A percentile compares a stretch with the other conserved stretches of the same genome.
These are phyloP conservation scores for Nothocercus julius DNA, from an alignment of 2,113 vertebrate species.

Conservation along the genomic window DNA sequence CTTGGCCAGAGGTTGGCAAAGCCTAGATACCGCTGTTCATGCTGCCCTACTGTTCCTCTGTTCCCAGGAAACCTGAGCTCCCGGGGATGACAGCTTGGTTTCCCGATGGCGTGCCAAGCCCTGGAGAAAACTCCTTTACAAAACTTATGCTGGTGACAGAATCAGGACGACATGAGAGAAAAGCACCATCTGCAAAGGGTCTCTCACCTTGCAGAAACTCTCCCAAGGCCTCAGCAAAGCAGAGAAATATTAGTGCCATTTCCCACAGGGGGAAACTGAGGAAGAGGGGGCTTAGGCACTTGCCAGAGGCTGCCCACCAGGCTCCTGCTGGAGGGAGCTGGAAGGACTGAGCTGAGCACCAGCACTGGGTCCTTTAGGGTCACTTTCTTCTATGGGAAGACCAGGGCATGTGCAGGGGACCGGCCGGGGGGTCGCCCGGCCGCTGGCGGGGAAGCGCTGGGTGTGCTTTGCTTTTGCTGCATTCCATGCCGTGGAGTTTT, in stretches of 20 bases:
- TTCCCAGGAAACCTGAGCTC: neutral
- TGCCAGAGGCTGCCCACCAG: neutral
- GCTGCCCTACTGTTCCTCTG: neutral
- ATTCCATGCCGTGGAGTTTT: constrained; percentile 32
- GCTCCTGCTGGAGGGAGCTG: neutral
- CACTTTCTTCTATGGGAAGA: neutral
- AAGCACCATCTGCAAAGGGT: neutral
- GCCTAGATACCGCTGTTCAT: neutral
- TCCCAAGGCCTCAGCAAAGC: neutral
- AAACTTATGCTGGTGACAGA: neutral
- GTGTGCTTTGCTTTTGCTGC: constrained; percentile 36
- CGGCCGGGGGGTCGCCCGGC: neutral
- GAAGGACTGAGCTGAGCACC: neutral
- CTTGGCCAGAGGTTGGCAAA: neutral
- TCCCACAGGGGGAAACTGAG: neutral
- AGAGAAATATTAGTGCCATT: neutral
- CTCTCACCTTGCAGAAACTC: neutral
- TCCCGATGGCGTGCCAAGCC: too few relatives aligned
- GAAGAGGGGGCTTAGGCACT: neutral
- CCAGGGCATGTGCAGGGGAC: neutral
- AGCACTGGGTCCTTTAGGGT: neutral
- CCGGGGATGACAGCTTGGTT: neutral
- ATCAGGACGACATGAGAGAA: neutral
- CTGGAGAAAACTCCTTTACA: neutral
- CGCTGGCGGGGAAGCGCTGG: neutral